phyloP scores from a whole-genome alignment of 2,888 invertebrate genomes.

The Fissipunctia ypsillon region DNA sequence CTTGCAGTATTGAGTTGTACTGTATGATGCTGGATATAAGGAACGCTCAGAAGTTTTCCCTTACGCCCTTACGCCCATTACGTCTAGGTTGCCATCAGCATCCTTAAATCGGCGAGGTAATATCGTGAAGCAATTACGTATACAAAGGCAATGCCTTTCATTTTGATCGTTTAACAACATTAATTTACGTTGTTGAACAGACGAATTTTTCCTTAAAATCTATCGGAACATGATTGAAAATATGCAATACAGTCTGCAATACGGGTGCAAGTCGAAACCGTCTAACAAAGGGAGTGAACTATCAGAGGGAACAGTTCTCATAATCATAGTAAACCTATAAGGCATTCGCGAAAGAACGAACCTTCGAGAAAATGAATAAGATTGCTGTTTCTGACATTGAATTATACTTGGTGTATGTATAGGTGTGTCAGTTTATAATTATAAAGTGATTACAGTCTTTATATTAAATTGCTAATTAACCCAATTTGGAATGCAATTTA shows the following conservation, averaged over 20 bases:
- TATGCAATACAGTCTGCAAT: too few species aligned
- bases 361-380: background rate
- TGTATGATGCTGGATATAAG: background rate
- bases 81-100: background rate
- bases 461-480: constrained; percentile 22
- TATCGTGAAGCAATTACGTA: background rate
- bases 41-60: background rate
- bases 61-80: too few species aligned
- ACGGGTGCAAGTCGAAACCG: too few species aligned
- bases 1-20: background rate
- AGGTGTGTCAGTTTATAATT: constrained; percentile 35
- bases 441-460: constrained; percentile 15
- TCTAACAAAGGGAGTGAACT: too few species aligned
- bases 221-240: too few species aligned
- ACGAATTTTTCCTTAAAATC: too few species aligned
- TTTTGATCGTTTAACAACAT: too few species aligned
- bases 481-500: background rate
- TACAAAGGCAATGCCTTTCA: too few species aligned
- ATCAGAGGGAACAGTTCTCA: background rate
- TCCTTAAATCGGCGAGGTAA: background rate
- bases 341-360: background rate
- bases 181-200: too few species aligned
- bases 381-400: constrained; percentile 25
- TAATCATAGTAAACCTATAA: background rate
- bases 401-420: constrained; percentile 7